phyloP scores from a whole-genome alignment of 2,113 vertebrate species.

The Apaloderma vittatum region DNA sequence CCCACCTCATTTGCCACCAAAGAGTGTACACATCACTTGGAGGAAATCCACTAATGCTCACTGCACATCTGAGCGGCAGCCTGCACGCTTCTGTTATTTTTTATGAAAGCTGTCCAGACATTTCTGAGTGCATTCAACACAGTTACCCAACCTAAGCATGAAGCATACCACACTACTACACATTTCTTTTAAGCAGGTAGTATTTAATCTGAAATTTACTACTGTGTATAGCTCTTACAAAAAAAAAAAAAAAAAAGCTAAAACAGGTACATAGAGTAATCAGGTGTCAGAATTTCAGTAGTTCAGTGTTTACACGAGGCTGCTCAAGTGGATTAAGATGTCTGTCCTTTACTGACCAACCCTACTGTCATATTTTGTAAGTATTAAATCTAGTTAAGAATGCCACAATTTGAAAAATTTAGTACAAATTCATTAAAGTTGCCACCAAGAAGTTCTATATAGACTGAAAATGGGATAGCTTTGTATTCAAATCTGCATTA shows the following conservation, averaged over 20 bases:
- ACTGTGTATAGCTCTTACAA: not conserved
- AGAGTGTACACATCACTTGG: not conserved
- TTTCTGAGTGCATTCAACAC: not conserved
- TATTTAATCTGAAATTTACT: not conserved
- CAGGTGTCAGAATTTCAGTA: not conserved
- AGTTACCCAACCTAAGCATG: not conserved
- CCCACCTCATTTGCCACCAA: not conserved
- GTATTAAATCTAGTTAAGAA: not conserved
- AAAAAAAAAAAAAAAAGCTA: not conserved
- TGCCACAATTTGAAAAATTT: not conserved
- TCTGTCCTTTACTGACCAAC: not conserved
- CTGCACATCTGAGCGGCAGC: not conserved
- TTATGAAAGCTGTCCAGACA: not conserved
- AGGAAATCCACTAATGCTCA: not conserved
- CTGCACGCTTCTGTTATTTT: not conserved
- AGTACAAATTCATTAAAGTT: not conserved
- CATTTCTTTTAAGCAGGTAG: not conserved
- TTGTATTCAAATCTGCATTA: not conserved
- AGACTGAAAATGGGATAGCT: not conserved
- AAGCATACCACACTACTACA: not conserved
- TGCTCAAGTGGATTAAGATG: not conserved
- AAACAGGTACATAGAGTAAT: not conserved
- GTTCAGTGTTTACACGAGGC: not conserved
- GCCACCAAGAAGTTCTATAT: not conserved
- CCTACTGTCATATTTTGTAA: rapidly evolving